These are phyloP conservation scores for Orchesellides sinensis DNA, from an alignment of 2,888 invertebrate genomes.

Conservation along the genomic window DNA sequence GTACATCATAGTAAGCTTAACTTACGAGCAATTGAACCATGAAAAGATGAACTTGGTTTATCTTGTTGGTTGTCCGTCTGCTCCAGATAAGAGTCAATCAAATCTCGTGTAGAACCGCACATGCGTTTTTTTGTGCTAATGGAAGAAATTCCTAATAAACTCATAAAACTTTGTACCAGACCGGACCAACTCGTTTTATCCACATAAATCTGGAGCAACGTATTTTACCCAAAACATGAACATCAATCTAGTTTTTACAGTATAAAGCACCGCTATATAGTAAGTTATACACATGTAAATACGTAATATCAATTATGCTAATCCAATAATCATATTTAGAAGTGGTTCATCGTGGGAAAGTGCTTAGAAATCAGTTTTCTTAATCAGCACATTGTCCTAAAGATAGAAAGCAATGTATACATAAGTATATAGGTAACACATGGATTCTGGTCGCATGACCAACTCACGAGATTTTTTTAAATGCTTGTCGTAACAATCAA, in stretches of 20 bases:
- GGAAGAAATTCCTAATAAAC: constrained; percentile 46
- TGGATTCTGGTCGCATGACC: too few species aligned
- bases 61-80: constrained; percentile 56
- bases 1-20: too few species aligned
- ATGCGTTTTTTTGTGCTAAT: constrained; percentile 29
- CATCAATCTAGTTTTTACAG: constrained; percentile 23
- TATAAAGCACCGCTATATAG: background rate
- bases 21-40: constrained; percentile 53
- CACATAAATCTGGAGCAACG: constrained; percentile 50
- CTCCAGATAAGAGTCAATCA: constrained; percentile 68
- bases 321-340: too few species aligned
- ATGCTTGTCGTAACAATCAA: too few species aligned
- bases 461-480: too few species aligned
- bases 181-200: constrained; percentile 52
- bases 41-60: constrained; percentile 64
- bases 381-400: too few species aligned
- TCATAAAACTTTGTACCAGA: constrained; percentile 16
- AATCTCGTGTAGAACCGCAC: constrained; percentile 29
- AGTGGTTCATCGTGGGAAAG: too few species aligned
- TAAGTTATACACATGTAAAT: too few species aligned
- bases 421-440: too few species aligned
- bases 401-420: too few species aligned
- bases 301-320: too few species aligned
- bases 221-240: constrained; percentile 57
- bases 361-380: too few species aligned